Evolutionary conservation across 2,113 vertebrate genomes (phyloP).

Genomic region (Agapornis roseicollis): DNA sequence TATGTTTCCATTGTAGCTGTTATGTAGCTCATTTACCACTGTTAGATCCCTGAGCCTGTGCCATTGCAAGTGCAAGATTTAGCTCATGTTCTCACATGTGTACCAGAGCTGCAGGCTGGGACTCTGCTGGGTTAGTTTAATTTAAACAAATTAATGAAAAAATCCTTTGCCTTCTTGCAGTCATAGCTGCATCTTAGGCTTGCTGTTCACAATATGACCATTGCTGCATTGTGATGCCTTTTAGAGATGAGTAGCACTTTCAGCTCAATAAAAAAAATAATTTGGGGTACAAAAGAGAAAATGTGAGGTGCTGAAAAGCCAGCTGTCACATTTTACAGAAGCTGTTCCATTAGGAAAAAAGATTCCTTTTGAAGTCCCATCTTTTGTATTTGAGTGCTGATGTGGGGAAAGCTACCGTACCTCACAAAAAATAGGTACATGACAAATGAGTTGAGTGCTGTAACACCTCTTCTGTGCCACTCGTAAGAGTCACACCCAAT

Average conservation of each 20-base stretch:
- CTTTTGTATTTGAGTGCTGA: not conserved
- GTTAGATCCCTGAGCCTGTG: not conserved
- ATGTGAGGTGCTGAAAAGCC: not conserved
- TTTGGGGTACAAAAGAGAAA: not conserved
- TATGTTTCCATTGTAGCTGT: not conserved
- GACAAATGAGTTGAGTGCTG: not conserved
- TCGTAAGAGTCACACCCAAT: not conserved
- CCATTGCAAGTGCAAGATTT: not conserved
- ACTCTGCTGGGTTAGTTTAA: not conserved
- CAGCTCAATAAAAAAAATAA: not conserved
- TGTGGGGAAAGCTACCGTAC: not conserved
- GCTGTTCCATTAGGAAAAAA: not conserved
- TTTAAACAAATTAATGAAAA: not conserved
- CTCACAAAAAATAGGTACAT: accelerated
- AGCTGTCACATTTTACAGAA: not conserved
- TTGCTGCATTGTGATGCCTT: not conserved
- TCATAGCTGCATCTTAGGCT: not conserved
- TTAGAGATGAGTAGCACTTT: not conserved
- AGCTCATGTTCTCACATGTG: not conserved
- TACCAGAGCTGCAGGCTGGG: not conserved
- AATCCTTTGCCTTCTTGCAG: not conserved
- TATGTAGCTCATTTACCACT: not conserved
- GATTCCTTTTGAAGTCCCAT: not conserved
- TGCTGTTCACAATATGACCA: not conserved
- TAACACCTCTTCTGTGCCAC: not conserved